Conservation (phyloP, 2,888 invertebrate genomes). For the Yponomeuta cagnagella region DNA sequence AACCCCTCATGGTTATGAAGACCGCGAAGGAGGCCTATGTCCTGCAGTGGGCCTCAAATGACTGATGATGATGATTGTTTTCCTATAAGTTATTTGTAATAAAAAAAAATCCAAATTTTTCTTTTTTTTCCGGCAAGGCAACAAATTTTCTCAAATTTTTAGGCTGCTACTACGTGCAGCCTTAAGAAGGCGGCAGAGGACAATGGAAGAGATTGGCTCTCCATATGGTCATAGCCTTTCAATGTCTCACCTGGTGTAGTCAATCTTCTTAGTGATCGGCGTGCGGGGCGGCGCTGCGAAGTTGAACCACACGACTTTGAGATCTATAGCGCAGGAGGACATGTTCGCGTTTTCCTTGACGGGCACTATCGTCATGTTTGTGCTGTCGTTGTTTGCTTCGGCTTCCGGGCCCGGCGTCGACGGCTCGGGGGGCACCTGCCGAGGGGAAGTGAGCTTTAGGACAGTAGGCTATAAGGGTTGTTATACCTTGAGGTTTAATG, state of each 20-base stretch:
- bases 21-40: no score
- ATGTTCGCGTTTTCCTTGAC: slow-evolving; percentile 83
- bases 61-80: no score
- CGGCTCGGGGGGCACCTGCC: slow-evolving; percentile 39
- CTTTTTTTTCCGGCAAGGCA: no score
- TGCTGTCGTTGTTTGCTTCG: slow-evolving; percentile 54
- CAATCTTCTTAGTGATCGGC: slow-evolving; percentile 94
- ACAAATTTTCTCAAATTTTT: no score
- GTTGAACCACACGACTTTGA: slow-evolving; percentile 96
- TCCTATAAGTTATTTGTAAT: no score
- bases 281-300: slow-evolving; percentile 97
- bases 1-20: no score
- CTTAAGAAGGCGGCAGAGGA: not conserved
- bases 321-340: slow-evolving; percentile 90
- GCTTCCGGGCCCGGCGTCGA: slow-evolving; percentile 51
- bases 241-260: slow-evolving; percentile 84
- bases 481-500: not conserved
- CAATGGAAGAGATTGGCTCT: no score
- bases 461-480: not conserved
- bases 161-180: no score
- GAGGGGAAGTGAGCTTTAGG: slow-evolving; percentile 30
- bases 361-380: slow-evolving; percentile 53
- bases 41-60: no score
- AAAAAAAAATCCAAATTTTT: no score
- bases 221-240: no score